Evolutionary conservation across 2,113 vertebrate species (phyloP), one percentile per base, ranked within the genome.

Genomic region (Panthera tigris): DNA sequence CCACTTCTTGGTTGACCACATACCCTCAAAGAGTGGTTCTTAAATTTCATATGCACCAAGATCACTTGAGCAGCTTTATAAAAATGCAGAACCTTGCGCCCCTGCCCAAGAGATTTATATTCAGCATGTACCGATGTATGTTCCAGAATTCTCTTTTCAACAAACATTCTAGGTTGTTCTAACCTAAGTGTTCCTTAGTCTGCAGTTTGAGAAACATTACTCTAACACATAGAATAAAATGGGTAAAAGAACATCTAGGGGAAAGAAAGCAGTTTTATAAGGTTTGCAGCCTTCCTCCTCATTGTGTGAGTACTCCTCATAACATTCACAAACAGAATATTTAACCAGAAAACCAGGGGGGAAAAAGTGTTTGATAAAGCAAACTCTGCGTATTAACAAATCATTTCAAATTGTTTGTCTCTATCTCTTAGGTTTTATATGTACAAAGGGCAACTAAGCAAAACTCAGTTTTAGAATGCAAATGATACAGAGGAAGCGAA

Each of bases 11-110:
- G 63, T 73, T 76, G 55, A 83, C 45, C 52, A 91, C n/a, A 23
- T 52, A 63, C n/a, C 10, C 16, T 80, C 61, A 79, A 87, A 88
- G 39, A 52, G 14, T 90, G 18, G 25, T 66, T 90, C 79, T 89
- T 78, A 88, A 92, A 95, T 63, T 95, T 89, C 27, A 65, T 16
- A 66, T 66, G 68, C 16, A 68, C 94, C 74, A 71, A 74, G 39
- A 87, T 89, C 25, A 90, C 65, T 63, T 92, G 21, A 48, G 69
- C 29, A 90, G 89, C 39, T 63, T 97, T 18, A 74, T 55, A 79
- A 95, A 86, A 96, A 90, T 65, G 33, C 18, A 94, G 69, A 48
- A 41, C 83, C 57, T 33, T 80, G 52, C 71, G 19, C 48, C 36
- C 45, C 19, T 52, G 27, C n/a, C 16, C 45, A 73, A 63, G 41